Conservation (phyloP, 2,113 vertebrate species). For the Epinephelus lanceolatus region DNA sequence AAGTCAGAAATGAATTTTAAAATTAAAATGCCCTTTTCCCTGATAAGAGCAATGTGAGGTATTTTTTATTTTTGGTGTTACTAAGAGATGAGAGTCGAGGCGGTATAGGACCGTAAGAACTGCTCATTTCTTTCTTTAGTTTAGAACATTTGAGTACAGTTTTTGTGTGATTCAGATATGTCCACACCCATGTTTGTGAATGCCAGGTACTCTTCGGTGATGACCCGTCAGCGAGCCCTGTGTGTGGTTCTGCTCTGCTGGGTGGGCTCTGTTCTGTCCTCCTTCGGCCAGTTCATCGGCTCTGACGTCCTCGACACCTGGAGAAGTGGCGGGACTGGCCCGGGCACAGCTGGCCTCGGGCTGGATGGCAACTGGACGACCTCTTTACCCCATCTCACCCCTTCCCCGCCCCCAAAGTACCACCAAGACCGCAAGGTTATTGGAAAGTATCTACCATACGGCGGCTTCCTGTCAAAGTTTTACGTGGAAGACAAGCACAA, state of each 20-base stretch:
- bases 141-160: background rate
- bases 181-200: slow-evolving; percentile 31
- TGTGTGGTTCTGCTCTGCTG: slow-evolving; percentile 82
- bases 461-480: slow-evolving; percentile 85
- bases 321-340: background rate
- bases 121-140: slow-evolving; percentile 3
- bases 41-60: background rate
- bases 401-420: slow-evolving; percentile 41
- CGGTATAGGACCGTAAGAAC: background rate
- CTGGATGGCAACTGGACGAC: slow-evolving; percentile 73
- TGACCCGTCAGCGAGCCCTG: slow-evolving; percentile 77
- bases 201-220: slow-evolving; percentile 77
- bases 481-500: slow-evolving; percentile 75
- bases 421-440: slow-evolving; percentile 73
- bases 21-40: background rate
- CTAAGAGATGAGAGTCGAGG: background rate
- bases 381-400: slow-evolving; percentile 35
- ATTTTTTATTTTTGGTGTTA: slow-evolving; percentile 10
- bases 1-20: background rate
- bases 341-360: slow-evolving; percentile 51
- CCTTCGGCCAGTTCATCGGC: slow-evolving; percentile 85
- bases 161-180: background rate
- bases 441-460: slow-evolving; percentile 76
- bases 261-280: slow-evolving; percentile 82
- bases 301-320: slow-evolving; percentile 70